phyloP scores from a whole-genome alignment of 2,797 vertebrate species.

The Antennarius maculatus region DNA sequence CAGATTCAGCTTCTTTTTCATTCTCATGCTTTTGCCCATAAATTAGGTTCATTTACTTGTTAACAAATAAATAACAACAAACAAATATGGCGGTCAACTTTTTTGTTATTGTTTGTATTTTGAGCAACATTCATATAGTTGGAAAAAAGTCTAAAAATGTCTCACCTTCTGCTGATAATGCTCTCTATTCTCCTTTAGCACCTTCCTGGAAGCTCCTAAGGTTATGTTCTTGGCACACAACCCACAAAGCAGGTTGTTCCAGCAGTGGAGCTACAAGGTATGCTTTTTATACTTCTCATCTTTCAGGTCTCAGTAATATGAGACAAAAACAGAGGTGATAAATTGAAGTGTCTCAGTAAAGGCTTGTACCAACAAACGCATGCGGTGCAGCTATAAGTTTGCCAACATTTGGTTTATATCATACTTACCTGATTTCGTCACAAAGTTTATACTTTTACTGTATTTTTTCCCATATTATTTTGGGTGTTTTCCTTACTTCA shows the following conservation, averaged over 20 bases:
- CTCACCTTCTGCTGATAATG: no score
- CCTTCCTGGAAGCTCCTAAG: constrained; percentile 64
- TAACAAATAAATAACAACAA: no score
- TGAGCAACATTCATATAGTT: no score
- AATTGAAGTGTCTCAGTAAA: background rate
- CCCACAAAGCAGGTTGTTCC: constrained; percentile 73
- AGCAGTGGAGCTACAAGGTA: constrained; percentile 81
- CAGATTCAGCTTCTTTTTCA: no score
- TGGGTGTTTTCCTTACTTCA: background rate
- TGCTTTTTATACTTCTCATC: background rate
- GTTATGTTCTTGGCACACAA: constrained; percentile 75
- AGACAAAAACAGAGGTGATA: background rate
- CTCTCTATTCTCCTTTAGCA: constrained; percentile 35
- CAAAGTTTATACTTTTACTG: background rate
- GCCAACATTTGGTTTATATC: background rate
- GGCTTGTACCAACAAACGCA: no score
- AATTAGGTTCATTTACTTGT: no score
- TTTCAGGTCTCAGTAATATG: background rate
- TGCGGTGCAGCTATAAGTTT: background rate
- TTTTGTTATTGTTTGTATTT: no score
- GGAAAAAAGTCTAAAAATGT: no score
- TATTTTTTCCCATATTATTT: background rate
- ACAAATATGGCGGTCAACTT: no score
- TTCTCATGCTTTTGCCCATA: no score
- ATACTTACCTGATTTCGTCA: background rate